Evolutionary conservation across 2,797 vertebrate species (phyloP).

Genomic region (Pipistrellus kuhlii): DNA sequence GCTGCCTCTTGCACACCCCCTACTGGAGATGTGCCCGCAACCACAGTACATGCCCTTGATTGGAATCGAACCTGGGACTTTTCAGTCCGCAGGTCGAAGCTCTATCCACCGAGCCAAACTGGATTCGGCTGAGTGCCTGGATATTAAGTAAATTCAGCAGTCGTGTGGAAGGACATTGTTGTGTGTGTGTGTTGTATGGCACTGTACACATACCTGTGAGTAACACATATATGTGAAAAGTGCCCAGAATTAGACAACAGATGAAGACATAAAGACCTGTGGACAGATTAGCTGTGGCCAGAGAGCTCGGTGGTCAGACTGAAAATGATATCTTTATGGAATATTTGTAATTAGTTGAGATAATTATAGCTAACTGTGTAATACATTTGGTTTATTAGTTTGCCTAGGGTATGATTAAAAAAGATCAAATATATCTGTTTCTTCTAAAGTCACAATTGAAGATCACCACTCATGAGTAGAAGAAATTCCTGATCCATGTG

Average conservation of each 20-base stretch:
- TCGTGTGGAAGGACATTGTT: not conserved
- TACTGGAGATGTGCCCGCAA: too few relatives aligned
- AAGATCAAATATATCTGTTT: not conserved
- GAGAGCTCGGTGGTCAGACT: not conserved
- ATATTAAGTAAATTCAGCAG: not conserved
- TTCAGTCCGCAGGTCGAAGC: too few relatives aligned
- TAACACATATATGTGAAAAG: not conserved
- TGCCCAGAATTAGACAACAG: not conserved
- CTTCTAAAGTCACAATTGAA: not conserved
- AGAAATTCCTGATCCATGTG: not conserved
- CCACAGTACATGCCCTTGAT: too few relatives aligned
- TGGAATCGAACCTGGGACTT: too few relatives aligned
- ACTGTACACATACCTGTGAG: not conserved
- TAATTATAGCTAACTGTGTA: not conserved
- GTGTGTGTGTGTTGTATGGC: not conserved
- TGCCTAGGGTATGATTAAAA: not conserved
- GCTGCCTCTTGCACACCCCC: too few relatives aligned
- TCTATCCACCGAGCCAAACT: too few relatives aligned
- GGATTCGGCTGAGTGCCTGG: not conserved
- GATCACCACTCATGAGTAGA: not conserved
- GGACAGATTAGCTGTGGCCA: not conserved
- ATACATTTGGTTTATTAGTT: not conserved
- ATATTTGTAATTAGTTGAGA: not conserved
- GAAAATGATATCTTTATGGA: not conserved
- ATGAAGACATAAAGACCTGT: not conserved